Conservation (phyloP, 2,113 vertebrate species). For the Podocnemis expansa region DNA sequence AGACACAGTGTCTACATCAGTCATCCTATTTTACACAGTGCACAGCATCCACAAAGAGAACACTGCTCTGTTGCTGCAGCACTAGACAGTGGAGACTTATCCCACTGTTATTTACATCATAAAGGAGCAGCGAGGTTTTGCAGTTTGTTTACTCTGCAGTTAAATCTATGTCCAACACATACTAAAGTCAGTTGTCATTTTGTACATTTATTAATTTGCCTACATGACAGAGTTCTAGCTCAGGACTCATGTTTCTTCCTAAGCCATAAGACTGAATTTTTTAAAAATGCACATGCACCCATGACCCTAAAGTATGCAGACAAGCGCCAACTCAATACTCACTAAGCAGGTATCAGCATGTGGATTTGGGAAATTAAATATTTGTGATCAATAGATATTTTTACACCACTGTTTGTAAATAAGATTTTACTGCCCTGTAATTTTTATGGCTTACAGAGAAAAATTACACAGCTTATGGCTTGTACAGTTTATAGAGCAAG, state of each 20-base stretch:
- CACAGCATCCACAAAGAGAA: neutral
- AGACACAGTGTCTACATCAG: neutral
- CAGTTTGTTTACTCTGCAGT: neutral
- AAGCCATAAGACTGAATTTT: neutral
- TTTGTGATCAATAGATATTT: neutral
- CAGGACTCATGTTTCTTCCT: neutral
- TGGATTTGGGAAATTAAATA: neutral
- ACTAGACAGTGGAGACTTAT: neutral
- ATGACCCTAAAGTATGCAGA: neutral
- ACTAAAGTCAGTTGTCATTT: neutral
- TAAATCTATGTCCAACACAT: rapidly evolving
- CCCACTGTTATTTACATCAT: neutral
- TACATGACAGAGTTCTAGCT: rapidly evolving
- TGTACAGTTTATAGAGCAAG: neutral
- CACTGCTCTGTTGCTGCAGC: neutral
- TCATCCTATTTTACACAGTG: neutral
- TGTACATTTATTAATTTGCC: rapidly evolving
- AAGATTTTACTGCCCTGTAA: neutral
- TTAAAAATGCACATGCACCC: neutral
- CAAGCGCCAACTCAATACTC: neutral
- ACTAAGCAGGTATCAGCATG: neutral
- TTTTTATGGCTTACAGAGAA: neutral
- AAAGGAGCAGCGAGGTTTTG: neutral
- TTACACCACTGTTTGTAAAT: neutral
- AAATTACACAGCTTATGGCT: neutral